Base-by-base conservation (phyloP, 2,113 vertebrate species). In the Potamarius usumacintae region DNA sequence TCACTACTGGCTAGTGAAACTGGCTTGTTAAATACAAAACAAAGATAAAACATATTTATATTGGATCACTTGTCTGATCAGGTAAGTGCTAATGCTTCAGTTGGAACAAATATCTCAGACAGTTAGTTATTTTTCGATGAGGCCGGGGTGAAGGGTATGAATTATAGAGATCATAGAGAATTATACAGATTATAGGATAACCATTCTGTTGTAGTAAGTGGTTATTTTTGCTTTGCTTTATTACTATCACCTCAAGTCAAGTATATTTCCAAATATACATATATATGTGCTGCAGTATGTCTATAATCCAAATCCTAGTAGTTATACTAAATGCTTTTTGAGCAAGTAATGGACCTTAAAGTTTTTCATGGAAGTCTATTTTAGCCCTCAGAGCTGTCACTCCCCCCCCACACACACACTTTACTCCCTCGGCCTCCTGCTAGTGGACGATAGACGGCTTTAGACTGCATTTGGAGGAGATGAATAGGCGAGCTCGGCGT, bases 401-500 rank as follows among this genome's bases (percentile, higher is more conserved):
- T 20, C 79, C 78, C 78, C 52, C n/a, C 42, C 78, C 79, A 12
- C 55, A 9, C 55, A 1, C 34, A 1, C 2, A 42, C 57, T 18
- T 65, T 18, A 77, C 76, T 48, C 55, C 88, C 42, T 72, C 18
- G 87, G 87, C 92, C 88, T 88, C 87, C 86, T 83, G 90, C 92
- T 88, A 91, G 81, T 6, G 5, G 55, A 85, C 72, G 89, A 89
- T 90, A 86, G 90, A 82, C 82, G 89, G 87, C 90, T 84, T 77
- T 78, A 76, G 89, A 89, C 83, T 80, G 74, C 85, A 91, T 81
- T 90, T 85, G 91, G 90, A 91, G 89, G 86, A 78, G 76, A 82
- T 85, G 74, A 93, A 91, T 93, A 90, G 86, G 81, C 27, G 80
- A 89, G 89, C 87, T 86, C 89, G 69, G 89, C 69, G 63, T 60